Base-by-base conservation (phyloP, 2,797 vertebrate species). In the Picus viridis region DNA sequence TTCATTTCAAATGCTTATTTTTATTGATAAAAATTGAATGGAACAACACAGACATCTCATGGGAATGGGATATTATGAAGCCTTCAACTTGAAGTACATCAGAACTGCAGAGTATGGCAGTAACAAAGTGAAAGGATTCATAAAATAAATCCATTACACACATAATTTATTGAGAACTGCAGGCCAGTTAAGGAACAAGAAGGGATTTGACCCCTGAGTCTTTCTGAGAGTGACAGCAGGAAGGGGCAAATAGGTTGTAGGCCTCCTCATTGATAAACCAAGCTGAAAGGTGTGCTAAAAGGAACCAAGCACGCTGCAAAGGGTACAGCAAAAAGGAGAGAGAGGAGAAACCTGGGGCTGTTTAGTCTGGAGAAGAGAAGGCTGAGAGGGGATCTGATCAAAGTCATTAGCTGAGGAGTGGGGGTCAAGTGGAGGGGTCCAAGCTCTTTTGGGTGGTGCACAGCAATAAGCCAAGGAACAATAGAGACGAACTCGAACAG, bases 11-110 rank as follows among this genome's bases (percentile, higher is more conserved):
- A 78, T 70, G 15, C 1, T 0, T 73, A n/a, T 71, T 92, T 72
- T 89, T 81, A 84, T 76, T 91, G 71, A 89, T 67, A 86, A 89
- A 90, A 94, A 67, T 7, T 57, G 32, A 89, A 61, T 67, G 47
- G 27, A 94, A 81, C n/a, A 71, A 89, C 71, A 91, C 16, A 85
- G 80, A 61, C 32, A 63, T 19, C 19, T 81, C 65, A n/a, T 8
- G 36, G 64, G 59, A 87, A 47, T 14, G 69, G 10, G 63, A 51
- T 81, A 94, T 61, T 73, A 90, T 22, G 67, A 92, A 92, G 83
- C 63, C 76, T 88, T 81, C 70, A 24, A 69, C 49, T 39, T 81
- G 29, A 86, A 92, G 49, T 73, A 82, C 24, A 67, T 65, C 41
- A 85, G 63, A 90, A 83, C 24, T 54, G 27, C 63, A 78, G 11